phyloP scores from a whole-genome alignment of 2,797 vertebrate genomes.

The Pygocentrus nattereri region DNA sequence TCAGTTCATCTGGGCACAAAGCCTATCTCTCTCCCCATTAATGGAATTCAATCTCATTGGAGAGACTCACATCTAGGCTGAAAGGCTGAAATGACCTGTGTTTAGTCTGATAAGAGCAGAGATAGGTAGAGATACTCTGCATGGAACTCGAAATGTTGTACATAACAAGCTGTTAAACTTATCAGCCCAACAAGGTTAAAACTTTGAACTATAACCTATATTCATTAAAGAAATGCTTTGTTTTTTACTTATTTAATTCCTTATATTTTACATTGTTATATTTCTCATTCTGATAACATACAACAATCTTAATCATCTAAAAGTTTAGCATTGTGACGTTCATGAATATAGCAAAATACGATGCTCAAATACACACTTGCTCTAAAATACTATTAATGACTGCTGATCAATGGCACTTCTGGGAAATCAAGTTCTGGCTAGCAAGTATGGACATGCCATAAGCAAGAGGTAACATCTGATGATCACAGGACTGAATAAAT shows the following conservation, averaged over 20 bases:
- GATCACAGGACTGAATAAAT: background rate
- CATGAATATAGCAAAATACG: background rate
- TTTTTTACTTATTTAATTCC: background rate
- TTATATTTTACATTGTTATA: no score
- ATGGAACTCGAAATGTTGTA: slow-evolving; percentile 23
- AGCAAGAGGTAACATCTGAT: background rate
- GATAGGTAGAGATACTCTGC: slow-evolving; percentile 27
- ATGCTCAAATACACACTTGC: no score
- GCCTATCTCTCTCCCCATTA: slow-evolving; percentile 27
- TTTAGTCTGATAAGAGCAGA: slow-evolving; percentile 40
- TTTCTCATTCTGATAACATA: no score
- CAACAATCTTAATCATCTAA: background rate
- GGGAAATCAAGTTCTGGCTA: no score
- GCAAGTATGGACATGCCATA: background rate
- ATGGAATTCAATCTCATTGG: slow-evolving; percentile 38
- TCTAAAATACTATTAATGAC: no score
- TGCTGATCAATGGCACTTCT: no score
- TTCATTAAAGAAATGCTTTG: background rate
- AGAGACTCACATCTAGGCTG: slow-evolving; percentile 37
- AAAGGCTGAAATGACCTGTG: slow-evolving; percentile 23
- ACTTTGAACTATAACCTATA: slow-evolving; percentile 19
- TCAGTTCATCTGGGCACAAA: slow-evolving; percentile 17
- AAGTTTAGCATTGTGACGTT: background rate
- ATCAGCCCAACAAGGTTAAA: slow-evolving; percentile 20
- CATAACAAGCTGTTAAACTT: slow-evolving; percentile 37